Base-by-base conservation (phyloP, 2,888 invertebrate genomes). In the Lordiphosa andalusiaca region DNA sequence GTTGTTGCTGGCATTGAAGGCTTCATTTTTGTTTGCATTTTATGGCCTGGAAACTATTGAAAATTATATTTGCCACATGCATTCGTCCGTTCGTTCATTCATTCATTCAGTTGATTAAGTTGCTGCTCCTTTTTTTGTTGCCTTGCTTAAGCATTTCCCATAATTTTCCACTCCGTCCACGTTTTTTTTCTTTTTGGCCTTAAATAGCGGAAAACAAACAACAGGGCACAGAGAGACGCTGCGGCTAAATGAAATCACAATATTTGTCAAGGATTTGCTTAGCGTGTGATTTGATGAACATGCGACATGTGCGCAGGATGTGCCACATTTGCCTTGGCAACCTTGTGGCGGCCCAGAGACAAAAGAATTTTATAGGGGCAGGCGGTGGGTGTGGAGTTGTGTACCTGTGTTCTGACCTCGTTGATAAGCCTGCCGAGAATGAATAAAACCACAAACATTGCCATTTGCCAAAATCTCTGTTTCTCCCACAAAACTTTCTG, bases 11-110 rank as follows among this genome's bases (percentile, higher is more conserved):
- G 6, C 30, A 36, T 44, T 80, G 69, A 69, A 68, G 62, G 76
- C 56, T 71, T 67, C 62, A 69, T 69, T 69, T 25, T 72, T 80
- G 64, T 73, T 80, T 71, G 76, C 56, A 68, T 76, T 76, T 71
- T 71, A 63, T 64, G 61, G 69, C 64, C 63, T 68, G 73, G 53
- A 67, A 76, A 77, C 68, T 70, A 70, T 67, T 60, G 59, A 67
- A 67, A 55, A 73, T 60, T 50, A 67, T 67, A 71, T 67, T 63
- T 51, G 53, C 50, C 46, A 37, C 33, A 53, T 35, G 47, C 39
- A 25, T n/a, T 25, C 23, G 19, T 3, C 3, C 16, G 16, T 16
- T 16, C 19, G 16, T 65, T 58, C 44, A 57, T 75, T 64, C 19
- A 30, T 65, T 58, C 44, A 57, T 75, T 64, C 60, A 48, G 47